A percentile compares a stretch with the other conserved stretches of the same genome.
phyloP scores from a whole-genome alignment of 2,888 invertebrate genomes.

The Hoplodrina blanda region DNA sequence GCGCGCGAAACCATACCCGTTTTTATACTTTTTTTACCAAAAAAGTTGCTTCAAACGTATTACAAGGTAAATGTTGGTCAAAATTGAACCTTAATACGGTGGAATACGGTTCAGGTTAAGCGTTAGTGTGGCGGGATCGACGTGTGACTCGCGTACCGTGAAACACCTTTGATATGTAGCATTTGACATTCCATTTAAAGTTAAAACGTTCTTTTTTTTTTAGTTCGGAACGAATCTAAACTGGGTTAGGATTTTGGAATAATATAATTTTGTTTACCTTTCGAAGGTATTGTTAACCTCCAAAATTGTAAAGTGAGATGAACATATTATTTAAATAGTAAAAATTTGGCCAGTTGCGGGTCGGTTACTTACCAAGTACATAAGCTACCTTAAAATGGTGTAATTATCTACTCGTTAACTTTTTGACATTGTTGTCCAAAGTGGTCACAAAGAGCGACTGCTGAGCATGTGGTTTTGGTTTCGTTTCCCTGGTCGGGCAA shows the following conservation, averaged over 20 bases:
- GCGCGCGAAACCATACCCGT: constrained; percentile 22
- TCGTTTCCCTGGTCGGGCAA: too few species aligned
- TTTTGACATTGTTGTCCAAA: too few species aligned
- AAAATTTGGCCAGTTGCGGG: too few species aligned
- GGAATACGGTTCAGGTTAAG: constrained; percentile 2
- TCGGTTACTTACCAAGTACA: too few species aligned
- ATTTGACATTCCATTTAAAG: constrained; percentile 62
- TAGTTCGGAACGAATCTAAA: constrained; percentile 9
- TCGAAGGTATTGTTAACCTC: not conserved
- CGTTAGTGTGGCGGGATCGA: not conserved
- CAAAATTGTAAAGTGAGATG: not conserved
- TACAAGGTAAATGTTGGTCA: not conserved
- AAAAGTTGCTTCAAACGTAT: constrained; percentile 34
- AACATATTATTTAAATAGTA: too few species aligned
- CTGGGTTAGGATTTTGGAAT: constrained; percentile 16
- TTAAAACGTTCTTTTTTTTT: constrained; percentile 44
- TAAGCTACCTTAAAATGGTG: too few species aligned
- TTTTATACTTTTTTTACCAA: constrained; percentile 34
- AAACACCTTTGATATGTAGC: constrained; percentile 58
- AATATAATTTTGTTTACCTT: not conserved
- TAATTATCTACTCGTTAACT: too few species aligned
- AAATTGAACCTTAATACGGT: constrained; percentile 15
- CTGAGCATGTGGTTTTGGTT: too few species aligned
- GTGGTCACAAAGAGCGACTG: too few species aligned
- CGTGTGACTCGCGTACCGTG: constrained; percentile 43